Evolutionary conservation across 2,113 vertebrate genomes (phyloP).

Genomic region (Urocolius indicus): DNA sequence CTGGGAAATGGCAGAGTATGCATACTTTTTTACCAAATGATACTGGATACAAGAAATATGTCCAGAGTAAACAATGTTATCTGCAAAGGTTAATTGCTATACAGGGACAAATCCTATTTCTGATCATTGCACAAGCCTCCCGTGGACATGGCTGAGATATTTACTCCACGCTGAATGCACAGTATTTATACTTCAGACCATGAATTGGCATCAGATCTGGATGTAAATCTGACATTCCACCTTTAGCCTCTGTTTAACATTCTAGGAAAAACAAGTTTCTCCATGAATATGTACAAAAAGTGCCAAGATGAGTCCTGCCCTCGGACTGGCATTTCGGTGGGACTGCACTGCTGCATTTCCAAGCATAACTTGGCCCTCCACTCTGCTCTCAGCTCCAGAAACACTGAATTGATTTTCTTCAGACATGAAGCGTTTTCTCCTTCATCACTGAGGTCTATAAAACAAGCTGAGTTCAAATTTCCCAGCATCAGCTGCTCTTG

Average conservation of each 20-base stretch:
- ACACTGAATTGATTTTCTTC: slow-evolving; percentile 56
- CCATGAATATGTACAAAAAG: background rate
- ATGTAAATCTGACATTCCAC: slow-evolving; percentile 10
- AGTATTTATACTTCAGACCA: background rate
- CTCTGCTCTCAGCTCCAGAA: slow-evolving; percentile 24
- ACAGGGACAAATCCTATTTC: background rate
- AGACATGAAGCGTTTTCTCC: slow-evolving; percentile 47
- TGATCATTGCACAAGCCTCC: background rate
- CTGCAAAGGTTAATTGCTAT: background rate
- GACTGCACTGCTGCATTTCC: background rate
- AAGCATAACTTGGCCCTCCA: slow-evolving; percentile 13
- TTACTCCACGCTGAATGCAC: background rate
- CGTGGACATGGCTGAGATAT: background rate
- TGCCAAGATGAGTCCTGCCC: slow-evolving; percentile 29
- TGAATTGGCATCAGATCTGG: background rate
- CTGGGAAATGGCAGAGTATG: background rate
- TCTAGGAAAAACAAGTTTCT: slow-evolving; percentile 13
- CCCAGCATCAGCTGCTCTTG: slow-evolving; percentile 42
- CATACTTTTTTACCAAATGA: background rate
- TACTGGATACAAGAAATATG: background rate
- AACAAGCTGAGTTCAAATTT: slow-evolving; percentile 49
- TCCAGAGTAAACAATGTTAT: background rate
- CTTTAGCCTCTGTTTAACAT: background rate
- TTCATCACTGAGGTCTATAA: slow-evolving; percentile 28
- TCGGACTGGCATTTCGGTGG: background rate